These are phyloP conservation scores for Clarias laeviceps DNA, from an alignment of 2,797 vertebrate genomes.

Conservation along the genomic window DNA sequence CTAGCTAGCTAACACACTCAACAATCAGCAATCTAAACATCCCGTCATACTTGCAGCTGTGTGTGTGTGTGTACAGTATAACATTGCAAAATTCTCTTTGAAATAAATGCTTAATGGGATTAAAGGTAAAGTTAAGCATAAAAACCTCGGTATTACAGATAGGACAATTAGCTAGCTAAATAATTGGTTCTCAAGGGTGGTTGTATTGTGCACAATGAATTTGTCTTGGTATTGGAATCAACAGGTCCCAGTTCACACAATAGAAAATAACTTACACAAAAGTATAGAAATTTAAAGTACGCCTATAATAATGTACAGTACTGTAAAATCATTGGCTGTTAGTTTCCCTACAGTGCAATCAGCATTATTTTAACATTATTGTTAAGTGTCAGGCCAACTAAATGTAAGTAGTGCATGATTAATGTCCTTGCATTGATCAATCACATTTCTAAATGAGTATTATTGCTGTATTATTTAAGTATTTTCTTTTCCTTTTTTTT, in stretches of 20 bases:
- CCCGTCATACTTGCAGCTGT: background rate
- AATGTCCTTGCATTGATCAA: background rate
- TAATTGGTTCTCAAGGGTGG: background rate
- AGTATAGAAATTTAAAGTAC: background rate
- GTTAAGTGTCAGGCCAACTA: background rate
- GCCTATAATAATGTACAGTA: background rate
- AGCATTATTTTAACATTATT: background rate
- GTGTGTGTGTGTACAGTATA: background rate
- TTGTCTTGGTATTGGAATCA: background rate
- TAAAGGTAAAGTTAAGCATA: background rate
- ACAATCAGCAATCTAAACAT: background rate
- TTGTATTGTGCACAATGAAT: background rate
- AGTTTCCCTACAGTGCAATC: background rate
- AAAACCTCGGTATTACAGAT: background rate
- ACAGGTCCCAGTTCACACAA: background rate
- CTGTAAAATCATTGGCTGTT: background rate
- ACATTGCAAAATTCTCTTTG: background rate
- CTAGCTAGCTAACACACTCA: background rate
- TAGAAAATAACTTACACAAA: background rate
- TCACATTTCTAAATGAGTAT: background rate
- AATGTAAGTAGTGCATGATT: background rate
- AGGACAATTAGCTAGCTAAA: background rate
- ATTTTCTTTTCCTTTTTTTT: background rate
- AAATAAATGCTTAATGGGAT: background rate
- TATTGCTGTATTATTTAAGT: background rate